These are phyloP conservation scores for Macrosiphum euphorbiae DNA, from an alignment of 2,888 invertebrate genomes.

Conservation along the genomic window DNA sequence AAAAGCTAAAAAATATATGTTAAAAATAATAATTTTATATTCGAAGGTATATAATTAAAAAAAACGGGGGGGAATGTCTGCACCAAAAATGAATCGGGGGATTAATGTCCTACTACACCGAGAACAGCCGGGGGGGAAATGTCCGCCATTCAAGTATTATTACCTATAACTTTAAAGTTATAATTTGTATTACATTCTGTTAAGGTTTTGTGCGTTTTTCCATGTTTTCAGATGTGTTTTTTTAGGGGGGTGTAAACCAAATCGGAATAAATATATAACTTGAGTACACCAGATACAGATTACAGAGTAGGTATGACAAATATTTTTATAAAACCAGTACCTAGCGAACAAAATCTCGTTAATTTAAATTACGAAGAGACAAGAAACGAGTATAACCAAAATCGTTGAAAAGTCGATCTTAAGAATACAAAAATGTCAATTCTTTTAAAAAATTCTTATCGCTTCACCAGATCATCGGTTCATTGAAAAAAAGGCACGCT, in stretches of 20 bases:
- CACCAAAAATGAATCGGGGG: too few species aligned
- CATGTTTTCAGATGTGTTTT: neutral
- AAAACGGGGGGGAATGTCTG: too few species aligned
- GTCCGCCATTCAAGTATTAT: too few species aligned
- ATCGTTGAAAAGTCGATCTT: neutral
- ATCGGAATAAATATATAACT: neutral
- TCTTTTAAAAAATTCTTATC: neutral
- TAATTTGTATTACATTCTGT: neutral
- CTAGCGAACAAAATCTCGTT: neutral
- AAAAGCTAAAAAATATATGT: too few species aligned
- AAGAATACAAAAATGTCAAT: neutral
- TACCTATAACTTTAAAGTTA: too few species aligned
- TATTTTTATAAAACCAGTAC: neutral
- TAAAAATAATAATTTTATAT: too few species aligned
- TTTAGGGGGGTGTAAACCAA: neutral
- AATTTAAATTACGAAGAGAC: neutral
- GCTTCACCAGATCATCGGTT: neutral
- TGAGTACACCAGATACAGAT: neutral
- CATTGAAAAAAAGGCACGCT: neutral
- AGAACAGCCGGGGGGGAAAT: too few species aligned
- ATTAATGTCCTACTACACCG: too few species aligned
- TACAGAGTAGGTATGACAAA: neutral
- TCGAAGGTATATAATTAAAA: too few species aligned
- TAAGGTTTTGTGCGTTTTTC: neutral
- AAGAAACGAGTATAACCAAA: neutral